A percentile compares a stretch with the other conserved stretches of the same genome.
These are phyloP conservation scores for Drosophila mercatorum DNA, from an alignment of 2,888 invertebrate genomes.

Conservation along the genomic window DNA sequence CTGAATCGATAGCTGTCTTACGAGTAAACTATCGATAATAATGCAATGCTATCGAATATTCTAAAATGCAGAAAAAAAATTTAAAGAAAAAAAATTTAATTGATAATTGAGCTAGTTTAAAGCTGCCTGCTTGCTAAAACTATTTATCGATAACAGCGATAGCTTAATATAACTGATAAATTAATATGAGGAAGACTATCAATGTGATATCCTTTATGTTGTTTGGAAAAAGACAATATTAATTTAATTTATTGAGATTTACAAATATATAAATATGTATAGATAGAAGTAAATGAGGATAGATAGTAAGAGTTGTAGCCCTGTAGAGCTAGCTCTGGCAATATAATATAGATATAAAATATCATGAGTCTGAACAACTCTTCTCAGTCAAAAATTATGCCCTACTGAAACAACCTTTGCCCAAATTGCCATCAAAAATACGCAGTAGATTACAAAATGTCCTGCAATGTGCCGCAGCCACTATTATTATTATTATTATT, in stretches of 20 bases:
- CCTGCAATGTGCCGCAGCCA: background rate
- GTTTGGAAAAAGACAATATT: too few species aligned
- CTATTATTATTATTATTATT: conserved; percentile 14
- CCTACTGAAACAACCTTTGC: background rate
- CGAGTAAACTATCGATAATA: background rate
- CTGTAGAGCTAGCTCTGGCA: too few species aligned
- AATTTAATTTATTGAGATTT: too few species aligned
- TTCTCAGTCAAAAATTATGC: background rate
- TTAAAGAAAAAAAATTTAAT: background rate
- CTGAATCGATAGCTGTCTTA: background rate
- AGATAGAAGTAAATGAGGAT: background rate
- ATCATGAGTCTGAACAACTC: background rate
- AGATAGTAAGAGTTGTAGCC: background rate
- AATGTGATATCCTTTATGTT: background rate
- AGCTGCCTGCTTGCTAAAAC: background rate
- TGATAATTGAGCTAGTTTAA: background rate
- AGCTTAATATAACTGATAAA: too few species aligned
- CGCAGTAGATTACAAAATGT: conserved; percentile 7
- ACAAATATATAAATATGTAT: too few species aligned
- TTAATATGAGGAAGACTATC: too few species aligned
- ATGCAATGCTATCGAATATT: background rate
- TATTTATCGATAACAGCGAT: background rate
- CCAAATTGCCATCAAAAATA: background rate
- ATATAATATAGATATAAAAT: background rate
- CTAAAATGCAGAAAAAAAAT: background rate